Percentiles rank a stretch among this genome's conserved stretches.
Conservation (phyloP, 2,797 vertebrate genomes). For the Manis javanica region DNA sequence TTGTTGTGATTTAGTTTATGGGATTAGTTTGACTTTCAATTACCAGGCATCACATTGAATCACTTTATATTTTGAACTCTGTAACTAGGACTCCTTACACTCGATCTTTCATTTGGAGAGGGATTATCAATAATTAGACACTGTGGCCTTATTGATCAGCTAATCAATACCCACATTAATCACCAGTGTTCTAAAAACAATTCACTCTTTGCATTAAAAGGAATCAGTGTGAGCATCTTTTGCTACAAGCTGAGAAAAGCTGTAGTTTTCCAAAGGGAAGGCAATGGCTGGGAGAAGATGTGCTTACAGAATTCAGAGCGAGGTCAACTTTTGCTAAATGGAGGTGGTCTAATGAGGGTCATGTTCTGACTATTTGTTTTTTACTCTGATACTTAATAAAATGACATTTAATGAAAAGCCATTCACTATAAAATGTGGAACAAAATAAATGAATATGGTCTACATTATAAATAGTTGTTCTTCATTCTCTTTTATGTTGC, state of each 20-base stretch:
- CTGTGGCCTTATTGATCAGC: slow-evolving; percentile 88
- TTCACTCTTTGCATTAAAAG: slow-evolving; percentile 87
- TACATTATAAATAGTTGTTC: background rate
- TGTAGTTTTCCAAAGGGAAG: slow-evolving; percentile 43
- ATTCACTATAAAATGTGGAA: background rate
- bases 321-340: background rate
- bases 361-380: background rate
- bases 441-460: background rate
- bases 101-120: slow-evolving; percentile 90
- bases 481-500: background rate
- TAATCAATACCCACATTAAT: slow-evolving; percentile 90
- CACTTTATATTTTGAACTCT: slow-evolving; percentile 88
- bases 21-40: slow-evolving; percentile 91
- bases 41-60: slow-evolving; percentile 88
- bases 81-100: slow-evolving; percentile 87
- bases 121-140: slow-evolving; percentile 92
- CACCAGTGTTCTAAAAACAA: slow-evolving; percentile 87
- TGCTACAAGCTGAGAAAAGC: slow-evolving; percentile 54
- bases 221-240: slow-evolving; percentile 77
- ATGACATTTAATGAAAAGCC: background rate
- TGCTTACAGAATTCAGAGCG: background rate
- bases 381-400: background rate
- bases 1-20: slow-evolving; percentile 90
- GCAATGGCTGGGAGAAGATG: background rate
- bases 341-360: background rate